These are phyloP conservation scores for Latheticus oryzae DNA, from an alignment of 2,888 invertebrate species.

Conservation along the genomic window DNA sequence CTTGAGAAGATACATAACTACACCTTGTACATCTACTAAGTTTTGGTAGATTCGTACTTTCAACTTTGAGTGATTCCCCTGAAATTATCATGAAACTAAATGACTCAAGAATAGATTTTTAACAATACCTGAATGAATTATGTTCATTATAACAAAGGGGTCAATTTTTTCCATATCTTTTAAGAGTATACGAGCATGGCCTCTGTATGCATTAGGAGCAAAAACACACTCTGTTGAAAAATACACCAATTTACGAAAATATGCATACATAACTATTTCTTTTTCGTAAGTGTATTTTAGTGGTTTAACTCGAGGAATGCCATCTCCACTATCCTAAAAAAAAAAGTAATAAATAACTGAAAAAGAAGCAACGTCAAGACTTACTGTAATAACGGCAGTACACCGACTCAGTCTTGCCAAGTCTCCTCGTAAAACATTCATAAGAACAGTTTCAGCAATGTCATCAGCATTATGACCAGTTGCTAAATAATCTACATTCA, in stretches of 20 bases:
- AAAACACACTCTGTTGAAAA: conserved; percentile 99
- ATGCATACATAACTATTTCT: conserved; percentile 99
- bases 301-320: conserved; percentile 93
- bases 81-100: conserved; percentile 56
- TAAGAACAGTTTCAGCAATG: conserved; percentile 97
- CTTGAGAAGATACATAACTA: conserved; percentile 92
- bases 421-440: conserved; percentile 98
- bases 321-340: conserved; percentile 78
- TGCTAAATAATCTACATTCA: conserved; percentile 92
- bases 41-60: conserved; percentile 83
- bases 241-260: conserved; percentile 94
- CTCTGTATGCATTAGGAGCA: conserved; percentile 97
- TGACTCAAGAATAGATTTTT: not conserved
- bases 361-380: conserved; percentile 43
- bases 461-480: conserved; percentile 99
- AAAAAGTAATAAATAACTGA: not conserved
- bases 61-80: conserved; percentile 88
- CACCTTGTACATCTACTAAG: conserved; percentile 86
- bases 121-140: conserved; percentile 83
- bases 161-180: conserved; percentile 96
- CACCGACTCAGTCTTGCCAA: conserved; percentile 93
- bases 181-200: conserved; percentile 88
- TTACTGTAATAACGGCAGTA: conserved; percentile 89
- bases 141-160: conserved; percentile 92
- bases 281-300: conserved; percentile 98